Base-by-base conservation (phyloP, 2,888 invertebrate species). In the Stramonita haemastoma region DNA sequence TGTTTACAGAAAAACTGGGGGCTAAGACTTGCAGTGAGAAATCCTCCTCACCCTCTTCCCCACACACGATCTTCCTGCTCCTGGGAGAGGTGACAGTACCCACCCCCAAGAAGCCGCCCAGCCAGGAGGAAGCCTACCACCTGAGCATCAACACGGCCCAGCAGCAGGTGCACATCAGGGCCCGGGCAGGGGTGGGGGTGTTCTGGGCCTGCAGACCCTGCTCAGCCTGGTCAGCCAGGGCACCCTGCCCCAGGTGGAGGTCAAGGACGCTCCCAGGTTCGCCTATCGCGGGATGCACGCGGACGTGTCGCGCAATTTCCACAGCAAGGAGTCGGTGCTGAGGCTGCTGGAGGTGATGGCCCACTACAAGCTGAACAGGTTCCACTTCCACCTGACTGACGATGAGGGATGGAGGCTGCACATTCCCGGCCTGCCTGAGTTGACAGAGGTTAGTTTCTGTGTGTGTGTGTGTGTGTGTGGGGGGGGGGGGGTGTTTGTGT, bases 331-430 rank as follows among this genome's bases (percentile, higher is more conserved):
- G 15, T 93, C 93, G 32, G 89, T 95, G 17, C 91, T 94, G 60
- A 90, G 92, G 57, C 87, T 95, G 29, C 90, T 96, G 57, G 94
- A 94, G 19, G 93, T 91, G 19, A 95, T 96, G 95, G 93, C 95
- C 0, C 93, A 92, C 93, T 96, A 95, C 92, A 96, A 96, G 91
- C 79, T 96, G 89, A 96, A 96, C 92, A 93, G 92, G 81, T 92
- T 96, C 0, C 95, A 96, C 88, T 92, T 96, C 8, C 96, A 96
- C 90, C 92, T 95, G 86, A 91, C 95, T 0, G 96, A 96, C 90
- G 95, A 96, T 87, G 95, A 96, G 88, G 95, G 95, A 0, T 96
- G 95, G 95, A 91, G 95, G 56, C 89, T 96, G 11, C 95, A 96
- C 89, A 95, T 96, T 13, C 94, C 95, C 1, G 95, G 93, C 4